These are phyloP conservation scores for Chrysopa pallens DNA, from an alignment of 1,140 invertebrate species.

Conservation along the genomic window DNA sequence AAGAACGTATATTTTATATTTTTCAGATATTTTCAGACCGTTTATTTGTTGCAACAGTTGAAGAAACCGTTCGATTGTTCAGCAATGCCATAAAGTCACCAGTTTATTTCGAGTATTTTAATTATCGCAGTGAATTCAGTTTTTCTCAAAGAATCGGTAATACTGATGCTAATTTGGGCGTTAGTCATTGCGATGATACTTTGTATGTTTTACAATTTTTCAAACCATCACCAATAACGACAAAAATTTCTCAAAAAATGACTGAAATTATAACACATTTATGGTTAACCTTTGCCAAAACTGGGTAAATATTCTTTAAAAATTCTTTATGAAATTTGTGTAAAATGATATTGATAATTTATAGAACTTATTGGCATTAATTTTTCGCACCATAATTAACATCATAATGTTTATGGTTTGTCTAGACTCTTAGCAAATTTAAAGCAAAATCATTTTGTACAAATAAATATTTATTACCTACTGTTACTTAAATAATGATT, in stretches of 20 bases:
- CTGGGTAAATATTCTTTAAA: slow-evolving; percentile 25
- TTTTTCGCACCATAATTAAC: too few relatives aligned
- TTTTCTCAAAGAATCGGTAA: slow-evolving; percentile 25
- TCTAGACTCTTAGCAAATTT: too few relatives aligned
- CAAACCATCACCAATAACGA: slow-evolving; percentile 8
- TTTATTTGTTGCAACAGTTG: slow-evolving; percentile 32
- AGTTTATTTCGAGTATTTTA: slow-evolving; percentile 37
- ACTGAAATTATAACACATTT: slow-evolving; percentile 29
- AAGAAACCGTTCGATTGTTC: slow-evolving; percentile 32
- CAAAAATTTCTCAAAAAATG: slow-evolving; percentile 26
- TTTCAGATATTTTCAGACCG: slow-evolving; percentile 36
- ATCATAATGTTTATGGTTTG: too few relatives aligned
- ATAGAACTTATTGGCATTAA: too few relatives aligned
- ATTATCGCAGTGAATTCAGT: slow-evolving; percentile 30
- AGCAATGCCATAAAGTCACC: slow-evolving; percentile 29
- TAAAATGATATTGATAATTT: too few relatives aligned
- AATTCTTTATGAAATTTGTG: slow-evolving; percentile 1
- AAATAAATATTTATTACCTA: too few relatives aligned
- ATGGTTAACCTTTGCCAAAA: slow-evolving; percentile 29
- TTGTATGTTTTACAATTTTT: slow-evolving; percentile 20
- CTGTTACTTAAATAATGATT: too few relatives aligned
- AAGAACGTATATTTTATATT: not conserved
- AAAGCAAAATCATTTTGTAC: too few relatives aligned
- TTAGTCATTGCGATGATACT: slow-evolving; percentile 37
- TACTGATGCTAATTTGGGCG: slow-evolving; percentile 29